Base-by-base conservation (phyloP, 2,113 vertebrate species). In the Rhinoptilus africanus region DNA sequence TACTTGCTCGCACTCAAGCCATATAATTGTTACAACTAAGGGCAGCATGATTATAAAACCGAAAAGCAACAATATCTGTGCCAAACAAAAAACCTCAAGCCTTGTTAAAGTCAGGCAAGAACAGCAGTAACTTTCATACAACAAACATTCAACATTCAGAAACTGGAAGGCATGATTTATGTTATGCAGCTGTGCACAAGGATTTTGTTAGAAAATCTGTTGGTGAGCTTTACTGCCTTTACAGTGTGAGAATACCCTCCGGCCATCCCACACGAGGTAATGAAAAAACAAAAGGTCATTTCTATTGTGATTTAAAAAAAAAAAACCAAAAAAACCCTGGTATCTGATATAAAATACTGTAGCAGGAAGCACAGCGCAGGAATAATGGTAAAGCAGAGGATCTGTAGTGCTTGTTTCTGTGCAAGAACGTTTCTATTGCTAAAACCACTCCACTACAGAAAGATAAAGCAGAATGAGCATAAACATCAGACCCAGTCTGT, bases 91-190 rank as follows among this genome's bases (percentile, higher is more conserved):
- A 96, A 43, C 23, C 45, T 76, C 69, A 89, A 93, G 45, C 72
- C 94, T 95, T 94, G 80, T 96, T 97, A 89, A 97, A 93, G 57
- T 68, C 90, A 95, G 95, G 41, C 88, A 95, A 87, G 78, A 93
- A 84, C 79, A 89, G 83, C 91, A 75, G 72, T 89, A 94, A 95
- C 82, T 94, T 98, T 88, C 83, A 96, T 84, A 91, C 83, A 96
- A 92, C 60, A 89, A 98, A 96, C 60, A 93, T 59, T 86, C 90
- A 93, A 92, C 89, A 90, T 93, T 95, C 79, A 86, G 91, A 96
- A 96, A 87, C 22, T 56, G 91, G 84, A 96, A 89, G 78, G 77
- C 94, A 74, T 96, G 95, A 98, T 97, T 98, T 97, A 97, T 80
- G 77, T 81, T 92, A 89, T 28, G 82, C 94, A 97, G 96, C 97